A percentile compares a stretch with the other conserved stretches of the same genome.
Conservation (phyloP, 2,113 vertebrate genomes). For the Struthio camelus region DNA sequence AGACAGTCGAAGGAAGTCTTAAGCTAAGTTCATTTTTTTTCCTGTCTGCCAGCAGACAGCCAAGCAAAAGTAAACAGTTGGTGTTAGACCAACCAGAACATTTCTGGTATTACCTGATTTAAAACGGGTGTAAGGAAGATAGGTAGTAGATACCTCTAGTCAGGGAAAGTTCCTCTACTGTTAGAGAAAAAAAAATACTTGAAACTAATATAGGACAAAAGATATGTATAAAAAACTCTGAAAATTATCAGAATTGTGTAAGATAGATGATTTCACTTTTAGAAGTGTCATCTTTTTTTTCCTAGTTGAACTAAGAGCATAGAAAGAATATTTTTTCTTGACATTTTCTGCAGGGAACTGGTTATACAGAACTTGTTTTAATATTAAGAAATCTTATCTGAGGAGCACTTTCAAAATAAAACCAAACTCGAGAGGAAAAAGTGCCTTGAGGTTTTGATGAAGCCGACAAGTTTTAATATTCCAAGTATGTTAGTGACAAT, state of each 20-base stretch:
- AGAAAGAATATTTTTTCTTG: neutral
- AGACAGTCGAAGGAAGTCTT: neutral
- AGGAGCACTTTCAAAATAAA: conserved; percentile 29
- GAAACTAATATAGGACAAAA: neutral
- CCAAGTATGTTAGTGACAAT: conserved; percentile 1
- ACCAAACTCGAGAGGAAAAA: conserved; percentile 14
- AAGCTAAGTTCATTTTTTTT: neutral
- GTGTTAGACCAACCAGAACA: neutral
- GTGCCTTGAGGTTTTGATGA: conserved; percentile 43
- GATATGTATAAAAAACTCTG: neutral
- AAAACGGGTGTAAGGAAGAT: neutral
- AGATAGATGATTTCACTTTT: neutral
- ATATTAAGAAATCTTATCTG: conserved; percentile 45
- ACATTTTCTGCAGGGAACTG: conserved; percentile 4
- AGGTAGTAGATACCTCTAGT: neutral
- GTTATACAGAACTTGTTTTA: neutral
- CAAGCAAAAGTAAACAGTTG: neutral
- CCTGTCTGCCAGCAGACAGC: neutral
- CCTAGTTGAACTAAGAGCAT: neutral
- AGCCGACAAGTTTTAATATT: conserved; percentile 48
- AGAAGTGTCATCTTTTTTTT: neutral
- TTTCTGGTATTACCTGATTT: neutral
- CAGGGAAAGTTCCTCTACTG: neutral
- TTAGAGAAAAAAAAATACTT: neutral
- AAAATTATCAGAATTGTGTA: neutral